These are phyloP conservation scores for Pelecanoides urinatrix DNA, from an alignment of 2,113 vertebrate species.

Conservation along the genomic window DNA sequence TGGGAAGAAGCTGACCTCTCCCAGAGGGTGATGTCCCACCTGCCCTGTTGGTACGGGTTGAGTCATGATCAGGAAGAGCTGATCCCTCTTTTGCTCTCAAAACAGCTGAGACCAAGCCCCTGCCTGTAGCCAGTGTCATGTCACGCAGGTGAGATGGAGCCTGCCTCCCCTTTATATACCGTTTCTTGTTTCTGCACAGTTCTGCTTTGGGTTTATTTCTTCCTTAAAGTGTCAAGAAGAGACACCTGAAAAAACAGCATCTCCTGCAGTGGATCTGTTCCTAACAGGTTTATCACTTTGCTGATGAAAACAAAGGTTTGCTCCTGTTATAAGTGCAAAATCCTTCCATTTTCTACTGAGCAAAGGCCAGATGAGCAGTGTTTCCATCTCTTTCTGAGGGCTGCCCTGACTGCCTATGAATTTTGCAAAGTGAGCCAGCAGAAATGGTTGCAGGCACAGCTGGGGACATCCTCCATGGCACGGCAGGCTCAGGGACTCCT, in stretches of 20 bases:
- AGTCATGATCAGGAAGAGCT: background rate
- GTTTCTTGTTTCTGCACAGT: background rate
- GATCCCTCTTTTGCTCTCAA: background rate
- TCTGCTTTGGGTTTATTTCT: background rate
- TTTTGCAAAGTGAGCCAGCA: background rate
- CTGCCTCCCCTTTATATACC: background rate
- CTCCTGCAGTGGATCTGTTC: background rate
- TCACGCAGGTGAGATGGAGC: background rate
- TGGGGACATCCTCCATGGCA: background rate
- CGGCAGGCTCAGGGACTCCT: background rate
- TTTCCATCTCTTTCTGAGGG: background rate
- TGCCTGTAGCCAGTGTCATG: background rate
- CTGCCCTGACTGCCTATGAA: rapidly evolving
- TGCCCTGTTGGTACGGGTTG: background rate
- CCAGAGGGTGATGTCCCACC: rapidly evolving
- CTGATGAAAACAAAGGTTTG: background rate
- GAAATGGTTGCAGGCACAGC: background rate
- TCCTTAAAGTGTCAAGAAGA: background rate
- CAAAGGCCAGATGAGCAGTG: background rate
- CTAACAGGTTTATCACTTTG: background rate
- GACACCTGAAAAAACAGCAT: background rate
- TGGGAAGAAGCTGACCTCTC: background rate
- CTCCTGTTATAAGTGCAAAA: background rate
- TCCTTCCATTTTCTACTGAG: background rate
- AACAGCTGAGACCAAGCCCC: background rate